Base-by-base conservation (phyloP, 2,888 invertebrate species). In the Dioctria linearis region DNA sequence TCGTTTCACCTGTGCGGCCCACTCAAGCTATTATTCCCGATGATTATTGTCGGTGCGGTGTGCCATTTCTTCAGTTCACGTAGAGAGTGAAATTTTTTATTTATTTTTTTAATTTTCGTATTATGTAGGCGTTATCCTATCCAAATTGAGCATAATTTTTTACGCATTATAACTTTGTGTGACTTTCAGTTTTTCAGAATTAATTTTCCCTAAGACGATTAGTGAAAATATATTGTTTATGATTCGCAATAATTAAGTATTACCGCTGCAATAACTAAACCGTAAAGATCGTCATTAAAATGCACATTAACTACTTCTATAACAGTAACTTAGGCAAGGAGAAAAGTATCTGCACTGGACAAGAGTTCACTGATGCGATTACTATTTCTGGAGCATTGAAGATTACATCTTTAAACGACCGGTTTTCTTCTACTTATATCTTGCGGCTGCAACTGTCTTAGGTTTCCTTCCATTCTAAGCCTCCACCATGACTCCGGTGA, bases 381-480 rank as follows among this genome's bases (percentile, higher is more conserved):
- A 69, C 69, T 51, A 69, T 69, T 69, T 69, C 51, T 51, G 69
- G 69, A 69, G 39, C 54, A 69, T 37, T 54, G 49, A 46, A 46
- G 6, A 46, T 54, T 54, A 54, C 11, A 54, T 4, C n/a, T 43
- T 11, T 25, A 37, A 37, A n/a, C 39, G 46, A 69, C 69, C 49
- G 39, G 51, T 69, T 51, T 54, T n/a, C 54, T 54, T n/a, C 25
- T 25, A 25, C 25, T 25, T 25, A 25, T 25, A 65, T 65, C n/a
- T 63, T 11, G 39, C 39, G 61, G 40, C 40, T 37, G 40, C 65
- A 39, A 5, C 40, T 39, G 37, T 69, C 9, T 46, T 51, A 25
- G 51, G 5, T 39, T 69, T 37, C 11, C 54, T 54, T 11, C 4
- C n/a, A 49, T 51, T 39, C 39, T 3, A 11, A 4, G 2, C 39